Conservation (phyloP, 2,888 invertebrate genomes). For the Eristalis pertinax region DNA sequence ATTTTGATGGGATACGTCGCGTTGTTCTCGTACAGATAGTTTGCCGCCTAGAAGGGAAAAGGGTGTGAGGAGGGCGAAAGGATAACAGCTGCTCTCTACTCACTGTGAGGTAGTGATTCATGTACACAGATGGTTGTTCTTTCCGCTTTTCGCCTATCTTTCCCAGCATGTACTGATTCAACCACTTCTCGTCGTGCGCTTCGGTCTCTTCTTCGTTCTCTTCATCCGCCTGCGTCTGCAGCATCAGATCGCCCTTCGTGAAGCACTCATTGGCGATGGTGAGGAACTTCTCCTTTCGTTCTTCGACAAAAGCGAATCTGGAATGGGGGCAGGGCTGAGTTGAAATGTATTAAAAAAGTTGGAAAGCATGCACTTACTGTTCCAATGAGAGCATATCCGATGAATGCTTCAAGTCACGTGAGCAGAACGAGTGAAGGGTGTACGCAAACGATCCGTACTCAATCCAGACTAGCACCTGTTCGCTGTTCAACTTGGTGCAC, state of each 20-base stretch:
- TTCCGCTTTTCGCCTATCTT: constrained; percentile 95
- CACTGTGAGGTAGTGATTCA: constrained; percentile 90
- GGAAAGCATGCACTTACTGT: constrained; percentile 78
- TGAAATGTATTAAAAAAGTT: neutral
- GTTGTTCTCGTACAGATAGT: constrained; percentile 89
- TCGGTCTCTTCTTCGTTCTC: constrained; percentile 77
- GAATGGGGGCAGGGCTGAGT: constrained; percentile 11
- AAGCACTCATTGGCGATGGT: constrained; percentile 91
- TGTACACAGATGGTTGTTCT: constrained; percentile 87
- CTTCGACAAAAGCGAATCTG: constrained; percentile 87
- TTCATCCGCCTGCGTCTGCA: constrained; percentile 80
- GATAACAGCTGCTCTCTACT: constrained; percentile 43
- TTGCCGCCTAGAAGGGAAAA: constrained; percentile 84
- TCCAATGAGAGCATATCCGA: constrained; percentile 89
- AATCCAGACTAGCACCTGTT: constrained; percentile 90
- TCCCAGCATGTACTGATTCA: constrained; percentile 97
- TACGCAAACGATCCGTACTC: constrained; percentile 96
- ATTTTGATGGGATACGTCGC: constrained; percentile 94
- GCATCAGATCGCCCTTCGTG: constrained; percentile 85
- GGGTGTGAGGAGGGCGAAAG: neutral
- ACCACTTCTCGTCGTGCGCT: constrained; percentile 92
- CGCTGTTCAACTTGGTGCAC: constrained; percentile 88
- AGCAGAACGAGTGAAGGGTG: constrained; percentile 94
- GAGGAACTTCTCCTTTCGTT: constrained; percentile 90
- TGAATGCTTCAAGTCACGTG: constrained; percentile 91